phyloP scores from a whole-genome alignment of 2,888 invertebrate genomes.

The Margaritifera margaritifera region DNA sequence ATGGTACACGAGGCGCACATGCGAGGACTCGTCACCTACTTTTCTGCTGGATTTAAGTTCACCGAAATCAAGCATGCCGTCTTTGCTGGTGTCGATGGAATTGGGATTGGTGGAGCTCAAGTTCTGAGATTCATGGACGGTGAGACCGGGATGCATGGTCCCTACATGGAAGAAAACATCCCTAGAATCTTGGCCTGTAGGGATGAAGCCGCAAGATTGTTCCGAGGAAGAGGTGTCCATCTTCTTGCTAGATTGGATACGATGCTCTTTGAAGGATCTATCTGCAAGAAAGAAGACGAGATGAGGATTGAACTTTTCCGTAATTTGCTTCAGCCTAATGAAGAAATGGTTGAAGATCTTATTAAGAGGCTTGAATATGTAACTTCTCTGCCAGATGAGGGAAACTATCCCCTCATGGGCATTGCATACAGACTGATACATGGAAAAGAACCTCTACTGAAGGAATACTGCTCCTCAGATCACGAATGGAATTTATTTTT shows the following conservation, averaged over 20 bases:
- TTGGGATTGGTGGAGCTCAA: no score
- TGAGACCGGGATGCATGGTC: constrained; percentile 51
- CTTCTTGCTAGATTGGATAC: constrained; percentile 47
- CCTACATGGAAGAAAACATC: constrained; percentile 54
- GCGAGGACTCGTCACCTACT: no score
- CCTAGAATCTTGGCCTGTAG: constrained; percentile 39
- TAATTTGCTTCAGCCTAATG: constrained; percentile 31
- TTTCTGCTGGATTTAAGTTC: no score
- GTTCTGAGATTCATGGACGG: constrained; percentile 48
- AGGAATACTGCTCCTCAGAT: constrained; percentile 27
- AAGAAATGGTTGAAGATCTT: constrained; percentile 17
- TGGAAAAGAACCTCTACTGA: constrained; percentile 32
- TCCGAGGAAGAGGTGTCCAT: constrained; percentile 42
- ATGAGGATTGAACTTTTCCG: constrained; percentile 36
- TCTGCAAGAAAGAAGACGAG: constrained; percentile 32
- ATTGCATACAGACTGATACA: constrained; percentile 32
- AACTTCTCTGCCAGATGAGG: constrained; percentile 21
- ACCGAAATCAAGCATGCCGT: constrained; percentile 50
- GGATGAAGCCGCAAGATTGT: constrained; percentile 40
- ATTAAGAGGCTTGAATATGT: constrained; percentile 15
- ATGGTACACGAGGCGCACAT: constrained; percentile 49
- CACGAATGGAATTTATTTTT: constrained; percentile 32
- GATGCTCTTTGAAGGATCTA: constrained; percentile 50
- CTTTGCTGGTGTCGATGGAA: constrained; percentile 47
- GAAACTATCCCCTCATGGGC: constrained; percentile 25